A percentile compares a stretch with the other conserved stretches of the same genome.
These are phyloP conservation scores for Odontesthes bonariensis DNA, from an alignment of 2,113 vertebrate genomes.

Conservation along the genomic window DNA sequence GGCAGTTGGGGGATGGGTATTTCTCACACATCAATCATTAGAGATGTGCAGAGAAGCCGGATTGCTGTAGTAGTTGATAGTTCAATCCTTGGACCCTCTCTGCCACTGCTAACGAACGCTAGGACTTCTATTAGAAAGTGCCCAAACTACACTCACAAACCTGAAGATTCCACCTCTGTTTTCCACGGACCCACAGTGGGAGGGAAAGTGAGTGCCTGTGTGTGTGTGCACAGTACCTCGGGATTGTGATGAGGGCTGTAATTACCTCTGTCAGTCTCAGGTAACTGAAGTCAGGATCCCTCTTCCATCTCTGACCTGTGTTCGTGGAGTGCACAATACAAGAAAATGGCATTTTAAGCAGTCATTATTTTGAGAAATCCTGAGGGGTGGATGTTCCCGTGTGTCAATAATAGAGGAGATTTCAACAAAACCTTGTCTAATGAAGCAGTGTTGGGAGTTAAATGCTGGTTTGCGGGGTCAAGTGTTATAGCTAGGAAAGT, in stretches of 20 bases:
- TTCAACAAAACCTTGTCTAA: conserved; percentile 14
- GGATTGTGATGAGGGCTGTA: conserved; percentile 58
- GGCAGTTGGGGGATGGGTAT: conserved; percentile 79
- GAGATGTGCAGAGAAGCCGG: conserved; percentile 71
- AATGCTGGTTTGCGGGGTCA: conserved; percentile 20
- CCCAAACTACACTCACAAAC: conserved; percentile 43
- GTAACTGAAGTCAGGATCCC: conserved; percentile 57
- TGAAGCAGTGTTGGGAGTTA: conserved; percentile 22
- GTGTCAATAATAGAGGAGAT: conserved; percentile 4
- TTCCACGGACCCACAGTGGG: conserved; percentile 7
- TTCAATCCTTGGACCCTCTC: conserved; percentile 66
- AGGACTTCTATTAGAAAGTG: conserved; percentile 46
- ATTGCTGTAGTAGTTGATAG: conserved; percentile 75
- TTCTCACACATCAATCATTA: conserved; percentile 83
- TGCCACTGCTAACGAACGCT: conserved; percentile 49
- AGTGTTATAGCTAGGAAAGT: conserved; percentile 20
- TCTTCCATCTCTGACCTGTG: conserved; percentile 44
- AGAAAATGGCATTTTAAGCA: conserved; percentile 38
- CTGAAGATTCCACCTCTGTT: conserved; percentile 26
- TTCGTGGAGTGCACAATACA: conserved; percentile 33
- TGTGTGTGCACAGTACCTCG: conserved; percentile 20
- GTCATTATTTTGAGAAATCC: conserved; percentile 24
- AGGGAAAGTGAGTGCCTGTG: conserved; percentile 8
- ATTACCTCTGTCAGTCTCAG: conserved; percentile 69
- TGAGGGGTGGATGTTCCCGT: conserved; percentile 12